phyloP scores from a whole-genome alignment of 1,140 invertebrate species.

The Lucilia sericata region DNA sequence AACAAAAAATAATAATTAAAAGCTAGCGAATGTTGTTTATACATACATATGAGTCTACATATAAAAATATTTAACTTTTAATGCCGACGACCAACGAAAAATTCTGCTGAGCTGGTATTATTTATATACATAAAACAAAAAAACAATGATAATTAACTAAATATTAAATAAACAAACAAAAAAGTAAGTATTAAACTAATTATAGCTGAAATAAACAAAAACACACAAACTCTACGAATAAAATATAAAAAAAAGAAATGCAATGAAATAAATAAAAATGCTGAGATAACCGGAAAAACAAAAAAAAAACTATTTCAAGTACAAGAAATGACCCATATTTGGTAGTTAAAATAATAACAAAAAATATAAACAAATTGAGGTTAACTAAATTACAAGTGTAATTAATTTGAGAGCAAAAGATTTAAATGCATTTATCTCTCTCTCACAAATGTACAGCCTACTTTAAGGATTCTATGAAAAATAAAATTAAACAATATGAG shows the following conservation, averaged over 20 bases:
- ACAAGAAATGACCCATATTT: slow-evolving; percentile 3
- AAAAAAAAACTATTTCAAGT: slow-evolving; percentile 3
- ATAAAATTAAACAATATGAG: neutral
- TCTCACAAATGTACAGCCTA: too few species aligned
- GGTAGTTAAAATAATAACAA: neutral
- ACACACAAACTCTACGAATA: neutral
- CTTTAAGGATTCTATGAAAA: too few species aligned
- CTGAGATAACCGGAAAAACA: neutral
- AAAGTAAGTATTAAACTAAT: neutral
- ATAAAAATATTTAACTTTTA: too few species aligned
- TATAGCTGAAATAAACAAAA: slow-evolving; percentile 22
- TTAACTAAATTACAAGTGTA: too few species aligned
- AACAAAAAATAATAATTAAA: slow-evolving; percentile 3
- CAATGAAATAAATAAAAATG: neutral
- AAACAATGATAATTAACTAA: slow-evolving; percentile 58
- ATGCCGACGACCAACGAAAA: neutral
- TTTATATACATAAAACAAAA: slow-evolving; percentile 68
- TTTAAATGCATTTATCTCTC: too few species aligned
- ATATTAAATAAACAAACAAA: neutral
- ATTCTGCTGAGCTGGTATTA: slow-evolving; percentile 65
- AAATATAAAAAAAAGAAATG: neutral
- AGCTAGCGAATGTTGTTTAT: too few species aligned
- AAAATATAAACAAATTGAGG: too few species aligned
- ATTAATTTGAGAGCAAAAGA: too few species aligned
- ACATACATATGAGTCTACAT: too few species aligned